A percentile compares a stretch with the other conserved stretches of the same genome.
These are phyloP conservation scores for Arizona elegans DNA, from an alignment of 2,113 vertebrate genomes.

Conservation along the genomic window DNA sequence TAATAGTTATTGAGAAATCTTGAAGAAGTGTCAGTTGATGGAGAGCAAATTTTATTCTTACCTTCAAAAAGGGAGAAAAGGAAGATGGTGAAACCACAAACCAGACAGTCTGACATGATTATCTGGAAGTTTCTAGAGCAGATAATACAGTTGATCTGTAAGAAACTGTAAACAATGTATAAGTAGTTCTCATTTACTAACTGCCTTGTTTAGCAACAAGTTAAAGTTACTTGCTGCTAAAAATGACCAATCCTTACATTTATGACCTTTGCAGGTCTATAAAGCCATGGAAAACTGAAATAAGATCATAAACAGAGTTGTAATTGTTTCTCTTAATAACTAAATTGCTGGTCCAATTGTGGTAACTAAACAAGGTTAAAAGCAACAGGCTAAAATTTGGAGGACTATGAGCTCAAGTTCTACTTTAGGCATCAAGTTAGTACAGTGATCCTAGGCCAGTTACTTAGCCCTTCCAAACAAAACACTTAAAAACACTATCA, in stretches of 20 bases:
- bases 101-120: background rate
- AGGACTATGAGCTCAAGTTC: background rate
- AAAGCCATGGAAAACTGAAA: background rate
- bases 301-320: background rate
- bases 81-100: background rate
- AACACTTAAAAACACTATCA: background rate
- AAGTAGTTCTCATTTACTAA: background rate
- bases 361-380: background rate
- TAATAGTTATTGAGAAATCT: background rate
- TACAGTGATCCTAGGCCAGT: background rate
- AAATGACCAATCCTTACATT: background rate
- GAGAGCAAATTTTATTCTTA: background rate
- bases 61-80: background rate
- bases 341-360: background rate
- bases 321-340: background rate
- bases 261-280: background rate
- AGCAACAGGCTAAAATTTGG: background rate
- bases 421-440: background rate
- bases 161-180: background rate
- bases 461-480: background rate
- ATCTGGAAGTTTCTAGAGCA: background rate
- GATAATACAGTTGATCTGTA: background rate
- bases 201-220: background rate
- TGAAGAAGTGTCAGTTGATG: background rate
- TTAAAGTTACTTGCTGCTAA: background rate